Conservation (phyloP, 2,797 vertebrate species). For the Anas capensis region DNA sequence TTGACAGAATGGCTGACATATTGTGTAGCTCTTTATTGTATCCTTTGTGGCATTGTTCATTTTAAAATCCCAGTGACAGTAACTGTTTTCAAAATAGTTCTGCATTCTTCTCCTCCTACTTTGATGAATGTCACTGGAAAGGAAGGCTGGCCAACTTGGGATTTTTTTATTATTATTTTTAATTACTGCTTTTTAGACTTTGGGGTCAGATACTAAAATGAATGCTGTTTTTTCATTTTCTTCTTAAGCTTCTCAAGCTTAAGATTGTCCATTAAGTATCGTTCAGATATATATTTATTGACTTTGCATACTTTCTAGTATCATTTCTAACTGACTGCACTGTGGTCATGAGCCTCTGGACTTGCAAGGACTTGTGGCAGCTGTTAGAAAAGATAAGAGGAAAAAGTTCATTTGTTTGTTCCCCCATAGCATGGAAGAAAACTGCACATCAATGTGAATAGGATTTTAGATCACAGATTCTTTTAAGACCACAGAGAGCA, state of each 20-base stretch:
- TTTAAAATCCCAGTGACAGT: neutral
- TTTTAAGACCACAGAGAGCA: slow-evolving; percentile 8
- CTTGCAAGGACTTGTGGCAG: neutral
- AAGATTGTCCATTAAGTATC: neutral
- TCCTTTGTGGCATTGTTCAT: neutral
- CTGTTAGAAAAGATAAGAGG: neutral
- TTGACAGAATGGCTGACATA: neutral
- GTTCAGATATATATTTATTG: fast-evolving
- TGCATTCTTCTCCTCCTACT: neutral
- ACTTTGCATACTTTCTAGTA: neutral
- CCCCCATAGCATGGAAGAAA: neutral
- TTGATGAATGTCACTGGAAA: neutral
- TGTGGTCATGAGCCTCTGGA: neutral
- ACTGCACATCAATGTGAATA: neutral
- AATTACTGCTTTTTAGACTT: neutral
- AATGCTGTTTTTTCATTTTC: neutral
- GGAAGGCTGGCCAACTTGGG: neutral
- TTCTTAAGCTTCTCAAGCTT: neutral
- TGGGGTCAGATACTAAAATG: neutral
- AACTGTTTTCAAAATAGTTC: neutral
- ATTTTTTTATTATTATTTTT: fast-evolving
- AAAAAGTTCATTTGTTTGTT: neutral
- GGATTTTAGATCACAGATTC: neutral
- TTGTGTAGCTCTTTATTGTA: neutral
- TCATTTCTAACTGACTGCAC: neutral